Evolutionary conservation across 2,888 invertebrate species (phyloP), one percentile per base, ranked within the genome.

Genomic region (Drosophila meridiana): DNA sequence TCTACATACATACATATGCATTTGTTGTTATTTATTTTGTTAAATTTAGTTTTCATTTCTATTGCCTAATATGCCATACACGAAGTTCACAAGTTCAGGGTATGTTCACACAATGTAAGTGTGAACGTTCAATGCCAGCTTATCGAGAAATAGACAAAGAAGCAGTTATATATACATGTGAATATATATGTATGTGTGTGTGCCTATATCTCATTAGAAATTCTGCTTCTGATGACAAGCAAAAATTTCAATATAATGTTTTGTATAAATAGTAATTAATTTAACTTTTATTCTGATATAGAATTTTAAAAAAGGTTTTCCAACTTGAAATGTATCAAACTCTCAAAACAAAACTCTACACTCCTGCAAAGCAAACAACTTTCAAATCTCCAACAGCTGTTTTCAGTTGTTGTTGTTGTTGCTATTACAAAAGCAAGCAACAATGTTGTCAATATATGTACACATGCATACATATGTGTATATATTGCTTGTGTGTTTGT

Each of bases 101-200:
- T 80, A 76, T 60, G 8, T 13, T 34, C 53, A 53, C 50, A 32
- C 55, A 30, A 52, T 28, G 52, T 42, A 64, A 64, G 48, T 66
- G 75, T 48, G 57, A 52, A 55, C 52, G 45, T 59, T 80, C 69
- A 78, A 80, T 76, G 73, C 53, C 76, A 77, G 53, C 70, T 79
- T 79, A 77, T 75, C 79, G 79, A 66, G 53, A 77, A 68, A 78
- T 43, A 73, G 59, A 70, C 59, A 71, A 68, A 74, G 69, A 60
- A 70, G 48, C 47, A 57, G 6, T 40, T 40, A 36, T 26, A 45
- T 53, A 38, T 20, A n/a, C n/a, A 50, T 30, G 13, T n/a, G n/a
- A 9, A 32, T 28, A 28, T 30, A 14, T 61, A 14, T 45, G 13
- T 50, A 14, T 34, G 11, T 52, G 0, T 34, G 50, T 34, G 3